Conservation (phyloP, 2,888 invertebrate species). For the Zelleria hepariella region DNA sequence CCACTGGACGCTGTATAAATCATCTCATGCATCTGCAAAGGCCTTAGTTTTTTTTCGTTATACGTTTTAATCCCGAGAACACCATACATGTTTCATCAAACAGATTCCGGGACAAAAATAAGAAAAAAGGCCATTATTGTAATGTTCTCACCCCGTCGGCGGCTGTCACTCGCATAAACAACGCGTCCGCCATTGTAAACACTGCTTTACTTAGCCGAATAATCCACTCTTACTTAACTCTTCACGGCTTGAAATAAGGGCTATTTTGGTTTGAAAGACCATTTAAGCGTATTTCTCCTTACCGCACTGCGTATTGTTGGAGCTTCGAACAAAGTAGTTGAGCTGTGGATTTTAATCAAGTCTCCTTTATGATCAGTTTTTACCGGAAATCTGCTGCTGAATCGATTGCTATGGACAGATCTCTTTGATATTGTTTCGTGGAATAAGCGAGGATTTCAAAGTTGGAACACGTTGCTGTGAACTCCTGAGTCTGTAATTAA, state of each 20-base stretch:
- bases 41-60: no score
- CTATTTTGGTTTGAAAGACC: background rate
- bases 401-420: background rate
- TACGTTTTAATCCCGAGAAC: no score
- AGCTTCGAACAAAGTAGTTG: background rate
- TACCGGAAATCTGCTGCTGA: background rate
- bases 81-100: background rate
- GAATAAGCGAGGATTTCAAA: no score
- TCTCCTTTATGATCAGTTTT: background rate
- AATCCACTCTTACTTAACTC: background rate
- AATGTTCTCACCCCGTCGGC: background rate
- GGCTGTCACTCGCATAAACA: background rate
- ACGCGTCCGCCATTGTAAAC: background rate
- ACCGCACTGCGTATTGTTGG: background rate
- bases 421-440: no score
- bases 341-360: background rate
- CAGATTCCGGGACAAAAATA: background rate
- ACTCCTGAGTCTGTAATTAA: no score
- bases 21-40: no score
- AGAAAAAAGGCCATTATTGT: background rate
- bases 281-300: background rate
- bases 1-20: no score
- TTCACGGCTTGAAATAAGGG: background rate
- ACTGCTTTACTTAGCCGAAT: background rate
- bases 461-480: no score